Conservation (phyloP, 1,140 invertebrate genomes). For the Drosophila ogumai region DNA sequence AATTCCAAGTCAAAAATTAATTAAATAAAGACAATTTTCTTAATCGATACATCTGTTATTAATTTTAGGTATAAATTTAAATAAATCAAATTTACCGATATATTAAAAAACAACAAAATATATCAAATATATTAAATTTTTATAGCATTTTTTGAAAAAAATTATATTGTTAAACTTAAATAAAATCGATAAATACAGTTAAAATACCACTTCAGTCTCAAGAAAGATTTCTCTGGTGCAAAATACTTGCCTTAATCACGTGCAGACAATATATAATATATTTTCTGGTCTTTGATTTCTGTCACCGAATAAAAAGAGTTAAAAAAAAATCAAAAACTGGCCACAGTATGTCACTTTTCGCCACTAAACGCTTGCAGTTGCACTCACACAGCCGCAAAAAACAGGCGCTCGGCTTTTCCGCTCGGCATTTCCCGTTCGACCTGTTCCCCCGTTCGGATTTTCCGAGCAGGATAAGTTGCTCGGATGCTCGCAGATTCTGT, state of each 20-base stretch:
- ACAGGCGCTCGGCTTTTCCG: slow-evolving; percentile 23
- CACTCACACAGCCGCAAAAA: slow-evolving; percentile 29
- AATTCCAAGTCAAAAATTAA: background rate
- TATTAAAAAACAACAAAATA: background rate
- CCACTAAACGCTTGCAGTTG: slow-evolving; percentile 67
- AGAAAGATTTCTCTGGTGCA: background rate
- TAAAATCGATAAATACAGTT: background rate
- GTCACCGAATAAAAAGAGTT: background rate
- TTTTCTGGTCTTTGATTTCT: background rate
- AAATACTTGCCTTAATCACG: background rate
- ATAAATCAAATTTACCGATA: background rate
- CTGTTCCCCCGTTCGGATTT: slow-evolving; percentile 10
- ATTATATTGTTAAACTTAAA: background rate
- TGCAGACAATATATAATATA: background rate
- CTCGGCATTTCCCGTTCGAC: slow-evolving; percentile 13
- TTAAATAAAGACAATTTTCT: background rate
- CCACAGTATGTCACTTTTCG: slow-evolving; percentile 35
- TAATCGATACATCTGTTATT: background rate
- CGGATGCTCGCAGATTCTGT: slow-evolving; percentile 80
- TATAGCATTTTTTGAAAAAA: background rate
- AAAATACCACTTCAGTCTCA: too few species aligned
- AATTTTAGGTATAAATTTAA: too few species aligned
- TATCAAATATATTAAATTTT: background rate
- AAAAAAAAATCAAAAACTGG: background rate
- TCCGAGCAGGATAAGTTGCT: slow-evolving; percentile 71